Percentiles rank a stretch among this genome's conserved stretches.
These are phyloP conservation scores for Schlechtendalia chinensis DNA, from an alignment of 1,140 invertebrate species.

Conservation along the genomic window DNA sequence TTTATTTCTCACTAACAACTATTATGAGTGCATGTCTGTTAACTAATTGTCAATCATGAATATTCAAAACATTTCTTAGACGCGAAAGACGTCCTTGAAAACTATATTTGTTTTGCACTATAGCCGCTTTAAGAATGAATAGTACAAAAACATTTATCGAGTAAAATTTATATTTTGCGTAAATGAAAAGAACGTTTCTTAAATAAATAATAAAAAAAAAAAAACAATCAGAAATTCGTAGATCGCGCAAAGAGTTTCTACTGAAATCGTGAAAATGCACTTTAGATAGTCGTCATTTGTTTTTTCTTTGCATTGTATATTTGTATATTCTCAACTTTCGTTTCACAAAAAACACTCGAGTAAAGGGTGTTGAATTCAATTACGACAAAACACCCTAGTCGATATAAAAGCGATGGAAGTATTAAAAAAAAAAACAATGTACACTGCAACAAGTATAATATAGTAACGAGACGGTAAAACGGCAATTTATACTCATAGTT, in stretches of 20 bases:
- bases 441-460: slow-evolving; percentile 13
- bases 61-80: background rate
- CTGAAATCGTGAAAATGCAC: slow-evolving; percentile 20
- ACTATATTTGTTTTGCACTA: background rate
- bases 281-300: background rate
- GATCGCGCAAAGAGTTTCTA: background rate
- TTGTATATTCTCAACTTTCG: slow-evolving; percentile 4
- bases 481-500: slow-evolving; percentile 12
- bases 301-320: background rate
- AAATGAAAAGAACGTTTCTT: background rate
- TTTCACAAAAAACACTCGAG: slow-evolving; percentile 26
- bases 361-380: slow-evolving; percentile 39
- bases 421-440: slow-evolving; percentile 13
- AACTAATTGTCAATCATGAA: slow-evolving; percentile 14
- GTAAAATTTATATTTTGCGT: slow-evolving; percentile 1
- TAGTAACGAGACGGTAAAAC: slow-evolving; percentile 15
- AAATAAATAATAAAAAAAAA: too few relatives aligned
- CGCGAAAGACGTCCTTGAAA: background rate
- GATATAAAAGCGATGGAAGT: slow-evolving; percentile 2
- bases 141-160: background rate
- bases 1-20: too few relatives aligned
- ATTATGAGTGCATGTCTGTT: too few relatives aligned
- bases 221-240: background rate
- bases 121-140: background rate
- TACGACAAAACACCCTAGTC: background rate